Conservation (phyloP, 2,797 vertebrate species). For the Hoplostethus atlanticus region DNA sequence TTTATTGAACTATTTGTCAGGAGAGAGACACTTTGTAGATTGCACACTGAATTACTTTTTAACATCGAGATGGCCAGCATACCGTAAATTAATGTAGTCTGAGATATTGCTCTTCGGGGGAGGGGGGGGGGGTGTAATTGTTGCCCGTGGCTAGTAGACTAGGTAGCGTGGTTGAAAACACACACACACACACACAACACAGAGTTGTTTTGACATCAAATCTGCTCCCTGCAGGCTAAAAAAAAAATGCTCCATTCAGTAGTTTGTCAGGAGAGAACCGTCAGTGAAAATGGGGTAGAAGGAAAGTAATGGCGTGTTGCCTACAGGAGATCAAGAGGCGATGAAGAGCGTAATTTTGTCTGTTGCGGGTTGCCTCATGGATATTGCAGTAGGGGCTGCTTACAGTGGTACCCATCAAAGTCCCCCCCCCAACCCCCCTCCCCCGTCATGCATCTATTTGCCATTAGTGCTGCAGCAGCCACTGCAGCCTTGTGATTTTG, state of each 20-base stretch:
- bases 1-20: slow-evolving; percentile 58
- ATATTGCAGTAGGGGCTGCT: slow-evolving; percentile 20
- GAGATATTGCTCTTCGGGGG: slow-evolving; percentile 35
- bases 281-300: slow-evolving; percentile 21
- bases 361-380: neutral
- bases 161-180: neutral
- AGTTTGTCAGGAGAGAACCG: slow-evolving; percentile 26
- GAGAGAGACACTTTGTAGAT: slow-evolving; percentile 22
- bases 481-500: neutral
- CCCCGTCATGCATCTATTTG: slow-evolving; percentile 19
- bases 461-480: neutral
- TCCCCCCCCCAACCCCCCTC: no score
- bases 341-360: neutral
- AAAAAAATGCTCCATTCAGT: slow-evolving; percentile 15
- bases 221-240: slow-evolving; percentile 40
- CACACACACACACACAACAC: slow-evolving; percentile 11
- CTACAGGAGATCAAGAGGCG: neutral
- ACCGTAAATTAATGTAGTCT: slow-evolving; percentile 33
- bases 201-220: slow-evolving; percentile 45
- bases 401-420: slow-evolving; percentile 5
- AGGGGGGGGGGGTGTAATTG: slow-evolving; percentile 18
- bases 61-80: slow-evolving; percentile 12
- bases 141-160: slow-evolving; percentile 14
- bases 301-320: neutral
- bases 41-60: slow-evolving; percentile 39